phyloP scores from a whole-genome alignment of 1,140 invertebrate genomes.

The Mylabris phalerata region DNA sequence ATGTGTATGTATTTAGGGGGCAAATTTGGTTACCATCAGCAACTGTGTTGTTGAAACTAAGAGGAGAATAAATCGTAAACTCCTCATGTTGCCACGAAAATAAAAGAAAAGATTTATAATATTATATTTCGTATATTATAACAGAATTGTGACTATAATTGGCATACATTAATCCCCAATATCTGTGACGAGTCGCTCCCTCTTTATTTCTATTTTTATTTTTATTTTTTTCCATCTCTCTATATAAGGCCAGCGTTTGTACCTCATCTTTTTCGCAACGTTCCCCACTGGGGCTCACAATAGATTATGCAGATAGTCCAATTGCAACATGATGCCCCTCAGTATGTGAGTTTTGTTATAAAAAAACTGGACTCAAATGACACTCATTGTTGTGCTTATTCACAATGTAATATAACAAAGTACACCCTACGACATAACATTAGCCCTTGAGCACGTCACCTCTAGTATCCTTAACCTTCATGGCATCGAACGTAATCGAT shows the following conservation, averaged over 20 bases:
- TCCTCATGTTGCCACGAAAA: constrained; percentile 4
- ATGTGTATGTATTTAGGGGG: too few relatives aligned
- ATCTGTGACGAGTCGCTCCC: constrained; percentile 7
- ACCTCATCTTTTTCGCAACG: constrained; percentile 11
- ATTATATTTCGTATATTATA: constrained; percentile 10
- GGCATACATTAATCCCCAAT: constrained; percentile 15
- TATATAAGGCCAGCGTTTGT: constrained; percentile 11
- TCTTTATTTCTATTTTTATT: background rate
- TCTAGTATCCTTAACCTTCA: constrained; percentile 10
- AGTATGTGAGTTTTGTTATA: constrained; percentile 1
- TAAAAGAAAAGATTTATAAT: constrained; percentile 12
- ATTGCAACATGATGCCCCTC: constrained; percentile 12
- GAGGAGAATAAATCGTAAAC: constrained; percentile 6
- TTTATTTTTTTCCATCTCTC: too few relatives aligned
- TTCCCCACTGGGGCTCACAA: constrained; percentile 11
- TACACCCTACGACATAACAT: background rate
- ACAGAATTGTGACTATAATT: constrained; percentile 15
- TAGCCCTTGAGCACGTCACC: constrained; percentile 11
- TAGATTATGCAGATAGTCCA: constrained; percentile 17
- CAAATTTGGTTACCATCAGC: too few relatives aligned
- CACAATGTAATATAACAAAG: constrained; percentile 5
- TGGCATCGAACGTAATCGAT: constrained; percentile 9
- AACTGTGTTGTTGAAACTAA: too few relatives aligned
- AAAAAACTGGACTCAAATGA: constrained; percentile 7
- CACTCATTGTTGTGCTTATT: constrained; percentile 7